A percentile compares a stretch with the other conserved stretches of the same genome.
phyloP scores from a whole-genome alignment of 2,113 vertebrate species.

The Hippocampus mohnikei region DNA sequence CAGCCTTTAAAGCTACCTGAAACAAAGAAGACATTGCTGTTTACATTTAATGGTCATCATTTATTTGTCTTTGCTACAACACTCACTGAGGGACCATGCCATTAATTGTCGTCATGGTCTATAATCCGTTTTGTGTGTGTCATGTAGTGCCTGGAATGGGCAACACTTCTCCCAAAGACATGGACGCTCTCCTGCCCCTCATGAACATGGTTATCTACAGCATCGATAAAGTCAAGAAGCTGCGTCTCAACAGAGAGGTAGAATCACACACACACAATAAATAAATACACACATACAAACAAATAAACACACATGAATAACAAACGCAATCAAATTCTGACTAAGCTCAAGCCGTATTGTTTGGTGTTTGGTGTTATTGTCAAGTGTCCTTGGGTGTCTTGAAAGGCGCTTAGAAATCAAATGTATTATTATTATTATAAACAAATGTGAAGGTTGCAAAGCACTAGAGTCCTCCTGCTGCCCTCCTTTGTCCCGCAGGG shows the following conservation, averaged over 20 bases:
- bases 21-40: constrained; percentile 96
- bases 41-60: constrained; percentile 97
- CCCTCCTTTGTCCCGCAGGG: constrained; percentile 72
- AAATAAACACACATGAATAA: too few species aligned
- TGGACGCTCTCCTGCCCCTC: constrained; percentile 91
- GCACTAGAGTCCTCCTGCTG: not conserved
- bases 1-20: constrained; percentile 98
- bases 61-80: not conserved
- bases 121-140: not conserved
- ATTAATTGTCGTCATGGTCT: not conserved
- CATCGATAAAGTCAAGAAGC: constrained; percentile 97
- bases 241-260: constrained; percentile 95
- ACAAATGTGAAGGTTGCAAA: not conserved
- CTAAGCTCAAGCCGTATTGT: too few species aligned
- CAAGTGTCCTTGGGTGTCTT: too few species aligned
- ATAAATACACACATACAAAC: too few species aligned
- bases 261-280: too few species aligned
- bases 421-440: too few species aligned
- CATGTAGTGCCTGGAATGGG: constrained; percentile 92
- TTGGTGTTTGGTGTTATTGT: too few species aligned
- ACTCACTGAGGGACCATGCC: not conserved
- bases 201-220: constrained; percentile 99
- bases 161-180: constrained; percentile 98
- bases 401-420: too few species aligned
- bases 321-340: too few species aligned